Evolutionary conservation across 2,888 invertebrate species (phyloP).

Genomic region (Helobdella robusta): DNA sequence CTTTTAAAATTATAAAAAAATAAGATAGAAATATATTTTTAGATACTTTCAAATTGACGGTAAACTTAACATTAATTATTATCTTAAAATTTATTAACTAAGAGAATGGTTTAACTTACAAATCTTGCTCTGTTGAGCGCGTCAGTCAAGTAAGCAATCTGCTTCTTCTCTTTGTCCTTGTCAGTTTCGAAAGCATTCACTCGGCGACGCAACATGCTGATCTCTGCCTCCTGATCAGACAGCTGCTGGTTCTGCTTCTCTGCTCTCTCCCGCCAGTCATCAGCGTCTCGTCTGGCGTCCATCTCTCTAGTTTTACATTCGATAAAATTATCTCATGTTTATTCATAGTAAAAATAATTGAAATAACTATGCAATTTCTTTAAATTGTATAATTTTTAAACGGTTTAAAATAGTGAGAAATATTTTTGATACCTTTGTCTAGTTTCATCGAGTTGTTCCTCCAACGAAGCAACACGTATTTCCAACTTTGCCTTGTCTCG

Average conservation of each 20-base stretch:
- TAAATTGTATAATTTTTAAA: neutral
- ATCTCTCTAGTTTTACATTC: no score
- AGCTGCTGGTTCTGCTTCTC: slow-evolving; percentile 48
- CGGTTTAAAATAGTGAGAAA: neutral
- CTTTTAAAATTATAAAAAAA: neutral
- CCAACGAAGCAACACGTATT: slow-evolving; percentile 49
- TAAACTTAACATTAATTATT: neutral
- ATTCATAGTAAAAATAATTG: neutral
- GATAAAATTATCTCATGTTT: neutral
- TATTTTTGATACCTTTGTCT: slow-evolving; percentile 39
- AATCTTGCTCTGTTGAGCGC: slow-evolving; percentile 46
- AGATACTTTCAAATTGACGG: no score
- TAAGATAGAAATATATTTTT: neutral
- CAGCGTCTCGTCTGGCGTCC: slow-evolving; percentile 15
- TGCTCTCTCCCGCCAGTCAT: slow-evolving; percentile 1
- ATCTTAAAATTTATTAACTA: neutral
- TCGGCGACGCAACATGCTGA: slow-evolving; percentile 47
- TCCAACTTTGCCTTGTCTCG: slow-evolving; percentile 52
- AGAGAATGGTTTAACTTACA: slow-evolving; percentile 32
- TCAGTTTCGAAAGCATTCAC: slow-evolving; percentile 45
- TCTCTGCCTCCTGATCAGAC: slow-evolving; percentile 51
- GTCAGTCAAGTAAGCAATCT: slow-evolving; percentile 43
- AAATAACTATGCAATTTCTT: neutral
- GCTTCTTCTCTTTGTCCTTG: slow-evolving; percentile 45
- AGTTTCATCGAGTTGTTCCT: slow-evolving; percentile 49